Percentiles rank a stretch among this genome's conserved stretches.
phyloP scores from a whole-genome alignment of 2,888 invertebrate genomes.

The Diaprepes abbreviatus region DNA sequence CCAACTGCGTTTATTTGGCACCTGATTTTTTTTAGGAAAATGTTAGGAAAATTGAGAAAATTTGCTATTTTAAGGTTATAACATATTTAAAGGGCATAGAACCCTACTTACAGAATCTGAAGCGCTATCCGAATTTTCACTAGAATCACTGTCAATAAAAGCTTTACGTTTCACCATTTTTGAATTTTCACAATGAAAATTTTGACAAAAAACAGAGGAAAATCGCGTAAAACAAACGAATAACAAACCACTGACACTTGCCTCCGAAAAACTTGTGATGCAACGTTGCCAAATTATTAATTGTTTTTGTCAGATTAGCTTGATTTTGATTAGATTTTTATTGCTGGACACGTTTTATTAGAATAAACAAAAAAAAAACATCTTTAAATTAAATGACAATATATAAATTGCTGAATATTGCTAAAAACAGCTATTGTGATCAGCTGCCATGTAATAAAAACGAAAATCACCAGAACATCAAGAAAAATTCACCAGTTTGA shows the following conservation, averaged over 20 bases:
- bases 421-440: no score
- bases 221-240: conserved; percentile 32
- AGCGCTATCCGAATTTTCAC: conserved; percentile 84
- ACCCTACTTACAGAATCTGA: conserved; percentile 79
- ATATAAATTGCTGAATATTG: no score
- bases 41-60: neutral
- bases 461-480: no score
- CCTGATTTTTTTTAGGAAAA: conserved; percentile 12
- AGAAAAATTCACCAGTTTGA: no score
- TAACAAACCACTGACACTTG: conserved; percentile 12
- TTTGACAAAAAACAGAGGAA: conserved; percentile 14
- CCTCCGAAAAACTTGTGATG: neutral
- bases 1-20: neutral
- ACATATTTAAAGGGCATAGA: neutral
- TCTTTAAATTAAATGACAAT: no score
- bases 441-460: no score
- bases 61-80: conserved; percentile 17
- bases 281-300: conserved; percentile 1
- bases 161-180: conserved; percentile 88
- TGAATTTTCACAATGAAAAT: neutral
- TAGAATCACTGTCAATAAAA: conserved; percentile 86
- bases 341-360: no score
- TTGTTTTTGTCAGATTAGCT: no score
- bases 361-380: no score
- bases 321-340: no score